Evolutionary conservation across 1,140 invertebrate species (phyloP), one percentile per base, ranked within the genome.

Genomic region (Dendroctonus ponderosae): DNA sequence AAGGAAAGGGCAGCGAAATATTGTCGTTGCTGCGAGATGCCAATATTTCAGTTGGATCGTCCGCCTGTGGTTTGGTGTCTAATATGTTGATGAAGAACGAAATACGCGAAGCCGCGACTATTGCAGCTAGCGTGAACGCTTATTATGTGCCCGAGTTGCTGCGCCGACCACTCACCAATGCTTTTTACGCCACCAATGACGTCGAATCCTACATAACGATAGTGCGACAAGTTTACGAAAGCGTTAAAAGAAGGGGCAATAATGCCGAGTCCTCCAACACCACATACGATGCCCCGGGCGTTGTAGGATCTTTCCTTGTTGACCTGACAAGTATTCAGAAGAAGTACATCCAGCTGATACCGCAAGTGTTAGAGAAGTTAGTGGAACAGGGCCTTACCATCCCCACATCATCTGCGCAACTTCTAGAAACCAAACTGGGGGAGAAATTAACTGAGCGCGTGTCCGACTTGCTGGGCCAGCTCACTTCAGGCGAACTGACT

Each of bases 361-460:
- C 75, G 67, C 78, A 80, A 53, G 75, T 87, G 3, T 74, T 86
- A 2, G 68, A 81, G 60, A 81, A 78, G 14, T 70, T 89, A 40
- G 78, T 85, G 38, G 76, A 82, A n/a, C 81, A 85, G 74, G 88
- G 88, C 1, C 67, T 91, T 5, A 84, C 84, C 56, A 85, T 91
- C 6, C 84, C 80, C 50, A 84, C 80, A 49, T 74, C 76, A 38
- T 78, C 80, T 42, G 87, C 85, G 0, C 83, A 87, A 66, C 74
- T 79, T 48, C 78, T 91, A 26, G 84, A 89, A 72, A 82, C 86
- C 57, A 80, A 79, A 58, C 73, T 89, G 3, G 84, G 83, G 4
- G 80, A 86, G 7, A 82, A 85, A 60, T 77, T 89, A 75, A 89
- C 85, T 0, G 79, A 83, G 0, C 78, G 83, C 70, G 81, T 89